A percentile compares a stretch with the other conserved stretches of the same genome.
Evolutionary conservation across 2,888 invertebrate genomes (phyloP).

Genomic region (Eupithecia centaureata): DNA sequence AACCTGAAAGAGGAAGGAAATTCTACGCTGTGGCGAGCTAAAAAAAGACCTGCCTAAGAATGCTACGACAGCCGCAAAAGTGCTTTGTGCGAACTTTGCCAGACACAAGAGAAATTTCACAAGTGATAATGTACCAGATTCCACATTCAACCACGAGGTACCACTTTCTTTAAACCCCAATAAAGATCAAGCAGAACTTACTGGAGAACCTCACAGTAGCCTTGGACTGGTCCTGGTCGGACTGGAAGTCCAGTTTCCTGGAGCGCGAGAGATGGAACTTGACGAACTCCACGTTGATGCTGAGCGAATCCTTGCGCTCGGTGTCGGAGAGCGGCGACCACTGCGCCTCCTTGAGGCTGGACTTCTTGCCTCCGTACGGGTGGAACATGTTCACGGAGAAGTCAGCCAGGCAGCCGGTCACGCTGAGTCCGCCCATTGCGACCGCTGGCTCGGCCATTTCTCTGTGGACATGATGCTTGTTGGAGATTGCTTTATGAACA

Average conservation of each 20-base stretch:
- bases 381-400: slow-evolving; percentile 99
- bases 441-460: slow-evolving; percentile 86
- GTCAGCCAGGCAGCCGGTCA: slow-evolving; percentile 97
- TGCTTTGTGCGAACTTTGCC: too few relatives aligned
- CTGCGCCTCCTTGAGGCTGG: slow-evolving; percentile 88
- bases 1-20: background rate
- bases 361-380: slow-evolving; percentile 97
- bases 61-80: background rate
- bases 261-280: slow-evolving; percentile 97
- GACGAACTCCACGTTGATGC: slow-evolving; percentile 98
- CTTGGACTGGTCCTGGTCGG: slow-evolving; percentile 88
- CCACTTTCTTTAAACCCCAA: background rate
- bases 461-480: slow-evolving; percentile 55
- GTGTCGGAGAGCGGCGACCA: slow-evolving; percentile 94
- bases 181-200: slow-evolving; percentile 68
- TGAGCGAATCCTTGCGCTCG: slow-evolving; percentile 97
- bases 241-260: slow-evolving; percentile 92
- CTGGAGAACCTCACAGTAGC: slow-evolving; percentile 97
- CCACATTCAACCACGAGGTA: too few relatives aligned
- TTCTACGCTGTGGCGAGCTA: background rate
- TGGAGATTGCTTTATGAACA: too few relatives aligned
- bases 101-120: too few relatives aligned
- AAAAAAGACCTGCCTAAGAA: too few relatives aligned
- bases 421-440: slow-evolving; percentile 93
- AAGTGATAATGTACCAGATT: too few relatives aligned